Evolutionary conservation across 2,888 invertebrate genomes (phyloP).

Genomic region (Drosophila limbata): DNA sequence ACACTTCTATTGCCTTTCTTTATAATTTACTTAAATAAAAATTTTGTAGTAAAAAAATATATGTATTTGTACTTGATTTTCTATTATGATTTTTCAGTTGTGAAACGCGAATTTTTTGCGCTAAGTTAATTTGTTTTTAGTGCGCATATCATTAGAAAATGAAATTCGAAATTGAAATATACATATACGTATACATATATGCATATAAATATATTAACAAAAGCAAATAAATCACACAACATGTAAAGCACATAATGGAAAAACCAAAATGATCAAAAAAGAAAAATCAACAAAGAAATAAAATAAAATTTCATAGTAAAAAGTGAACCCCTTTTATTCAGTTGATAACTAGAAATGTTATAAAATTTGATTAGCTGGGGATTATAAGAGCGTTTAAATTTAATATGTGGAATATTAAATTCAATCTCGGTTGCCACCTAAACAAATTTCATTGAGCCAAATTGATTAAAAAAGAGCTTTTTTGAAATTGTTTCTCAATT

Average conservation of each 20-base stretch:
- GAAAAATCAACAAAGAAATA: slow-evolving; percentile 48
- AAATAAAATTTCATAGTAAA: slow-evolving; percentile 77
- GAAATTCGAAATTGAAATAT: slow-evolving; percentile 63
- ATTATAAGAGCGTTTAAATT: too few species aligned
- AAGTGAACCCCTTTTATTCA: slow-evolving; percentile 11
- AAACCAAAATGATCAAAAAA: slow-evolving; percentile 51
- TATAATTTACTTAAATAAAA: slow-evolving; percentile 77
- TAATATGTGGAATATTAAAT: too few species aligned
- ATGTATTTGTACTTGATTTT: slow-evolving; percentile 31
- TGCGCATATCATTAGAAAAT: slow-evolving; percentile 75
- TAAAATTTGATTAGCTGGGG: too few species aligned
- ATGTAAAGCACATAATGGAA: slow-evolving; percentile 80
- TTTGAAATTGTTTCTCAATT: too few species aligned
- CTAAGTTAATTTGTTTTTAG: slow-evolving; percentile 66
- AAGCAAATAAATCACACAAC: slow-evolving; percentile 60
- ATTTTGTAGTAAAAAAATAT: slow-evolving; percentile 54
- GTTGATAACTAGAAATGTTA: neutral
- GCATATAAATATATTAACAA: slow-evolving; percentile 59
- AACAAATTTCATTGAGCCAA: too few species aligned
- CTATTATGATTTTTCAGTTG: slow-evolving; percentile 35
- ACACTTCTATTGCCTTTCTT: slow-evolving; percentile 77
- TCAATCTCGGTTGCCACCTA: too few species aligned
- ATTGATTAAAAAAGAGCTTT: too few species aligned
- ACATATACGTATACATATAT: slow-evolving; percentile 66
- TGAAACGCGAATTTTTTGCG: slow-evolving; percentile 51